Conservation (phyloP, 2,797 vertebrate species). For the Coregonus ussuriensis region DNA sequence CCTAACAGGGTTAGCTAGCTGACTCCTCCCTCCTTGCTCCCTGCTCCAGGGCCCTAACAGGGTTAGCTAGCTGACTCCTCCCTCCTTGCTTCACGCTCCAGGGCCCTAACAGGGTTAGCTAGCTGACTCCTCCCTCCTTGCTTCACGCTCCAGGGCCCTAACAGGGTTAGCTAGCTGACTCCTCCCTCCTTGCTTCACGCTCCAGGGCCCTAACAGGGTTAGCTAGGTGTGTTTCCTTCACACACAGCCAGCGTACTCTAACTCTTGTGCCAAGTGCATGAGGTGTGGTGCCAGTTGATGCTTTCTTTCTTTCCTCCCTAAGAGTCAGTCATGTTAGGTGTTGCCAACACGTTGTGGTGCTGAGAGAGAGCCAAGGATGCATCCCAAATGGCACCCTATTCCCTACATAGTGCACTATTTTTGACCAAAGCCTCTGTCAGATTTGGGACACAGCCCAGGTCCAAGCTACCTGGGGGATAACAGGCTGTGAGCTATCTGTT, state of each 20-base stretch:
- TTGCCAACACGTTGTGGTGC: constrained; percentile 35
- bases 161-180: neutral
- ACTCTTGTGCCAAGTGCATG: constrained; percentile 16
- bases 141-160: constrained; percentile 33
- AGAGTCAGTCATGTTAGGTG: constrained; percentile 22
- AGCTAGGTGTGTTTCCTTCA: constrained; percentile 44
- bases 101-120: constrained; percentile 7
- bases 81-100: constrained; percentile 35
- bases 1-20: neutral
- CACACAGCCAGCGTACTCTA: constrained; percentile 38
- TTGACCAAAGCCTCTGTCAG: too few species aligned
- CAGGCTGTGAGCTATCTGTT: neutral
- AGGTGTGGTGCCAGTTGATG: constrained; percentile 38
- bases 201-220: constrained; percentile 35
- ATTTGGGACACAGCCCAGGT: too few species aligned
- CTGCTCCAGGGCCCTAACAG: constrained; percentile 24
- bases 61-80: neutral
- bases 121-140: constrained; percentile 15
- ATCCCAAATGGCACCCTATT: neutral
- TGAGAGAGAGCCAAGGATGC: constrained; percentile 1
- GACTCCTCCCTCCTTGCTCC: constrained; percentile 29
- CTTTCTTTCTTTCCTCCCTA: constrained; percentile 1
- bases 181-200: constrained; percentile 40
- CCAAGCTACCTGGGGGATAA: neutral
- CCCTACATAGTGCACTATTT: neutral